Base-by-base conservation (phyloP, 2,888 invertebrate genomes). In the Drosophila tripunctata region DNA sequence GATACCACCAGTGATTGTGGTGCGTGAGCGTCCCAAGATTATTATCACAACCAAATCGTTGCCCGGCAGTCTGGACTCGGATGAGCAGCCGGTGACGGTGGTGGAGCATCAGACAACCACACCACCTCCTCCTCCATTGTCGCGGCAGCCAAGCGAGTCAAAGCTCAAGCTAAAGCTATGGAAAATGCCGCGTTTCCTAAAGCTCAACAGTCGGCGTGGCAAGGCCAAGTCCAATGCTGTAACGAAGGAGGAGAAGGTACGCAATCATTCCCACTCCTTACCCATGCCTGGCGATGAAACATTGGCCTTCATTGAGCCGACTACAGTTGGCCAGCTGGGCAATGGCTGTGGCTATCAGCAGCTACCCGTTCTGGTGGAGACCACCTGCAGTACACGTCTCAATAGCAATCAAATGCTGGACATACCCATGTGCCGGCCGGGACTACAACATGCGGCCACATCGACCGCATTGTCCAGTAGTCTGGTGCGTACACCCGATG, bases 61-160 rank as follows among this genome's bases (percentile, higher is more conserved):
- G 87, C 96, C 96, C 0, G 96, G 96, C 88, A 96, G 96, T 85
- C 92, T 96, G 83, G 96, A 96, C 87, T 95, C 95, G 0, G 95
- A 96, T 70, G 95, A 96, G 66, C 94, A 94, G 70, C 72, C 71
- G 12, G 21, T 14, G 1, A 40, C 35, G 2, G 14, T 41, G 3
- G 51, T 48, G 8, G 68, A 62, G 5, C 50, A 62, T 8, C 50
- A 45, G 14, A 35, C n/a, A n/a, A n/a, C n/a, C n/a, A n/a, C 31
- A 31, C 57, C 36, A 10, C 67, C 92, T 43, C 91, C 40, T 4
- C 30, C 6, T 17, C 17, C 19, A 10, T 17, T n/a, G 10, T 66
- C 92, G 41, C 91, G 24, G 1, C 38, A 31, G 3, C 52, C 21
- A 33, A 51, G 2, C 70, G 80, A n/a, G 6, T 57, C 76, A 12